Evolutionary conservation across 2,797 vertebrate species (phyloP), one percentile per base, ranked within the genome.

Genomic region (Gymnodraco acuticeps): DNA sequence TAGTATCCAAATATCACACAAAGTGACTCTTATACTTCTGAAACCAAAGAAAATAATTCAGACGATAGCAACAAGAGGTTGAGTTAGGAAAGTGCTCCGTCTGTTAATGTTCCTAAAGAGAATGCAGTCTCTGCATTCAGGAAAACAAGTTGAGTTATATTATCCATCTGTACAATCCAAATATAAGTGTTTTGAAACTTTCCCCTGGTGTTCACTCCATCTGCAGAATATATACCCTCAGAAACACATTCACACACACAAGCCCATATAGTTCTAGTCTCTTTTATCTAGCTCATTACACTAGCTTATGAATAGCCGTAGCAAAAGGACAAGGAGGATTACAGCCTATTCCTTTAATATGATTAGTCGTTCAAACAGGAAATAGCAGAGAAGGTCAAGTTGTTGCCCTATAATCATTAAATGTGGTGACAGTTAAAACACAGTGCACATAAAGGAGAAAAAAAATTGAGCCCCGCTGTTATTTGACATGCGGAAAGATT

Each of bases 271-370:
- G 51, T 64, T 86, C 65, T 89, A 79, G 55, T 31, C 71, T 53
- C 50, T 58, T 84, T 90, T 82, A 88, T 91, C 68, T 60, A n/a
- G 56, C 82, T 92, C 81, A 85, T 92, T 91, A 88, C 73, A 77
- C 60, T 14, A 52, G 59, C 72, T 73, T 47, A 66, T 90, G 78
- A 89, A 89, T 77, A 82, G 74, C 86, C 50, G 47, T 55, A 69
- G 82, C 56, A 64, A 77, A 68, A 70, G 53, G 58, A 83, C 83
- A 63, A 56, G 69, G 61, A 61, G 68, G 87, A 88, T 87, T 86
- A 90, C 62, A 87, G 69, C 31, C 52, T 47, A 41, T 78, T 86
- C 59, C 75, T 73, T 82, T 73, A 73, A 84, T 83, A 89, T 80
- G 42, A 86, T 87, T 71, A 78, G 80, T 85, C 56, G 54, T 67